Base-by-base conservation (phyloP, 2,797 vertebrate genomes). In the Somateria mollissima region DNA sequence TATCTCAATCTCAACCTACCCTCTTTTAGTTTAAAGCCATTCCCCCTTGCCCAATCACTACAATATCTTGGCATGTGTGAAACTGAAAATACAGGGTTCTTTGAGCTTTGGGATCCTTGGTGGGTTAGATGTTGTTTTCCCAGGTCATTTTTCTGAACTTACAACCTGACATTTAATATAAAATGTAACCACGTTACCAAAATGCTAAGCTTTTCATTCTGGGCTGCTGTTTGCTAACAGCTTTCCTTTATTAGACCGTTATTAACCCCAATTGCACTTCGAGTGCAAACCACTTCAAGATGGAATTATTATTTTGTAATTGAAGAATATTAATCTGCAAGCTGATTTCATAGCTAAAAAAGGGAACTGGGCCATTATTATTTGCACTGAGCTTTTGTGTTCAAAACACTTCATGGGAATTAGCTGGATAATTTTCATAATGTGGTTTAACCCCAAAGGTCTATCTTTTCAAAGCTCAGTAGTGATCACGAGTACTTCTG, bases 241-340 rank as follows among this genome's bases (percentile, higher is more conserved):
- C 71, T 82, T 71, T 84, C 57, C 67, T 94, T 87, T 88, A 3
- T 3, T 8, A 92, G 75, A 75, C 86, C 69, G 47, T 94, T 94
- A 94, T 94, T 95, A 97, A 90, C 61, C 53, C 86, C 3, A 92
- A 53, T 58, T 91, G 80, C 75, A 69, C 58, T 82, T 84, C 6
- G 49, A 77, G 39, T 43, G 65, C 71, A 76, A 94, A 91, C 91
- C 80, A 84, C 94, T 95, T 94, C 94, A 91, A 90, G 83, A 71
- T 93, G 90, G 74, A 89, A 79, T 71, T 86, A 69, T 74, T 80
- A 25, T 90, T 96, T 92, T 95, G 81, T 87, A 96, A 90, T 77
- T 94, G 91, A 90, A 89, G 57, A 84, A 83, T 95, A 85, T 95
- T 94, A 84, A 91, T 84, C 62, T 92, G 82, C 62, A 69, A 92